Conservation (phyloP, 37 sponge, comb jelly and placozoan species). For the Cliona cf. orientalis region DNA sequence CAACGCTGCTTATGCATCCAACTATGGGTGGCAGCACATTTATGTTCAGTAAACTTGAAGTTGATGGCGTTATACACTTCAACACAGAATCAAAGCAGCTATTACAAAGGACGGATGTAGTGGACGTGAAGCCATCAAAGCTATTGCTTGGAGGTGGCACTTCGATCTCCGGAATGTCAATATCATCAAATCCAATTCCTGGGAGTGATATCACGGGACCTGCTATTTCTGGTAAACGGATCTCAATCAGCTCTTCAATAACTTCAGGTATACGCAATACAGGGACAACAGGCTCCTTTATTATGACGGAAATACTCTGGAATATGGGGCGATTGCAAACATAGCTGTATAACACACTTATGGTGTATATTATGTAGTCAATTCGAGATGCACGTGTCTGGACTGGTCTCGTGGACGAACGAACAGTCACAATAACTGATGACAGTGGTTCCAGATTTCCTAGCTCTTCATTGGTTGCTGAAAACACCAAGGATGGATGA, state of each 20-base stretch:
- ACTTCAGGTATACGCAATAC: neutral
- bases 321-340: slow-evolving; percentile 10
- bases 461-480: neutral
- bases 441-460: slow-evolving; percentile 39
- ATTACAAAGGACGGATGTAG: slow-evolving; percentile 18
- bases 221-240: no score
- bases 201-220: no score
- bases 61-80: slow-evolving; percentile 18
- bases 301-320: slow-evolving; percentile 6
- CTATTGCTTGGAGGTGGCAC: neutral
- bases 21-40: neutral
- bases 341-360: slow-evolving; percentile 27
- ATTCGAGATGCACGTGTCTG: neutral
- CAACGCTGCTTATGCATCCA: no score
- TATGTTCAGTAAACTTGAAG: neutral
- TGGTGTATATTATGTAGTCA: slow-evolving; percentile 2
- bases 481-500: slow-evolving; percentile 37
- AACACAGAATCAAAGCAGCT: neutral
- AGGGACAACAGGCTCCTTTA: neutral
- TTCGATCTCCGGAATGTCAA: no score
- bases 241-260: neutral
- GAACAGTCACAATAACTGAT: slow-evolving; percentile 29
- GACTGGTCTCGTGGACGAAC: neutral
- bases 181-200: neutral
- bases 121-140: neutral